Base-by-base conservation (phyloP, 2,113 vertebrate species). In the Progne subis region DNA sequence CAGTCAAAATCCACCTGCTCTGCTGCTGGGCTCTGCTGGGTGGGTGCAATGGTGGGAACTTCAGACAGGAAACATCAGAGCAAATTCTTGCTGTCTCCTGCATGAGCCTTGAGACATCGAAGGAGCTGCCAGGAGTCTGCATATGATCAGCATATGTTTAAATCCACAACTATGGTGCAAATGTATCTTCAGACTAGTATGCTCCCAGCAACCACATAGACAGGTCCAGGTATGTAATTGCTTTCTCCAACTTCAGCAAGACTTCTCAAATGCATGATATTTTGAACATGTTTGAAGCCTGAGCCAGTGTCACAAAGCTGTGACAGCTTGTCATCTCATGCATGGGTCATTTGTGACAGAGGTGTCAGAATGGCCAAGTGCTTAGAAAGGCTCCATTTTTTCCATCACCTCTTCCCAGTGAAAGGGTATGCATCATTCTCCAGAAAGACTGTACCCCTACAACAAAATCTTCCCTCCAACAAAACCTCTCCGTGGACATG, bases 21-120 rank as follows among this genome's bases (percentile, higher is more conserved):
- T 71, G 32, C 52, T 78, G 41, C 11, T 7, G 55, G 31, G 19
- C 31, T 94, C 46, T 1, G 2, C 31, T 1, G 8, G 6, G 28
- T 0, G 1, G 46, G 14, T 69, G 53, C 41, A 29, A 43, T 0
- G 0, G 28, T 81, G 56, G 44, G 60, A 79, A 49, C n/a, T 72
- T 53, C n/a, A 61, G 28, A 57, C 1, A 18, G 34, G 23, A 69
- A 72, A 86, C 78, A 26, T 26, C 29, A 59, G 60, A 60, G 75
- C 18, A 43, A 87, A 34, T 82, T 39, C n/a, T 23, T 70, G 28
- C 31, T 76, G 49, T 31, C 53, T 56, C 18, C 77, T 65, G n/a
- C 4, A 11, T 0, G 2, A 26, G 16, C 44, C 60, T 43, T 63
- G 69, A 74, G 72, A 63, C 23, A 10, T 43, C 3, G 4, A 21